Evolutionary conservation across 1,140 invertebrate genomes (phyloP).

Genomic region (Hypothenemus hampei): DNA sequence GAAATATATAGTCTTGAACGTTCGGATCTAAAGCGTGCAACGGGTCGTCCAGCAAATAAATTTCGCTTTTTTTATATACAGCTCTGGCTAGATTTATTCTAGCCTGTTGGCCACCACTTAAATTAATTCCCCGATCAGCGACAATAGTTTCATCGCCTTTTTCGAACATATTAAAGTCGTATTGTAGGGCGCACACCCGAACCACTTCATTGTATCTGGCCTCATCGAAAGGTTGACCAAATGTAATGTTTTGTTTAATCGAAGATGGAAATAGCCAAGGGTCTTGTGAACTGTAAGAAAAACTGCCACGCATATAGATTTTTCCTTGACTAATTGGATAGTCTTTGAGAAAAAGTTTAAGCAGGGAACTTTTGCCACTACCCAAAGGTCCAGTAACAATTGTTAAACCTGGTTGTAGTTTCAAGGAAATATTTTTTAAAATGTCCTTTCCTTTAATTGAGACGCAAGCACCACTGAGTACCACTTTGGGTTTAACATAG

Average conservation of each 20-base stretch:
- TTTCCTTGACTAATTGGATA: conserved; percentile 57
- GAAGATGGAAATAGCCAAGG: conserved; percentile 69
- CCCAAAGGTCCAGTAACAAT: conserved; percentile 76
- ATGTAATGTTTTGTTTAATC: conserved; percentile 60
- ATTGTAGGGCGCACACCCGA: conserved; percentile 31
- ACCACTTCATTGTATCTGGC: conserved; percentile 34
- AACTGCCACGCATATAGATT: conserved; percentile 49
- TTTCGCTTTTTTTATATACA: conserved; percentile 73
- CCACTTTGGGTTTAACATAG: conserved; percentile 17
- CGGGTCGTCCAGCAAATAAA: conserved; percentile 79
- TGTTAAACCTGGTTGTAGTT: conserved; percentile 52
- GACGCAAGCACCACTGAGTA: conserved; percentile 32
- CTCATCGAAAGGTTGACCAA: conserved; percentile 47
- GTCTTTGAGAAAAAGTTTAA: conserved; percentile 69
- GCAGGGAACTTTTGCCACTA: conserved; percentile 73
- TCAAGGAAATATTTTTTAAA: conserved; percentile 43
- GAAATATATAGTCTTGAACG: conserved; percentile 75
- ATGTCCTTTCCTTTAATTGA: conserved; percentile 43
- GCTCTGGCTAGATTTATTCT: conserved; percentile 83
- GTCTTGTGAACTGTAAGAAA: conserved; percentile 77
- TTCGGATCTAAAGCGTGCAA: conserved; percentile 77
- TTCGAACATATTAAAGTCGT: conserved; percentile 33
- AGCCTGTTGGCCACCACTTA: conserved; percentile 85
- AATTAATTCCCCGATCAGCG: conserved; percentile 71
- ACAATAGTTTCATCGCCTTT: conserved; percentile 73